Conservation (phyloP, 2,797 vertebrate species). For the Neomorphus geoffroyi region DNA sequence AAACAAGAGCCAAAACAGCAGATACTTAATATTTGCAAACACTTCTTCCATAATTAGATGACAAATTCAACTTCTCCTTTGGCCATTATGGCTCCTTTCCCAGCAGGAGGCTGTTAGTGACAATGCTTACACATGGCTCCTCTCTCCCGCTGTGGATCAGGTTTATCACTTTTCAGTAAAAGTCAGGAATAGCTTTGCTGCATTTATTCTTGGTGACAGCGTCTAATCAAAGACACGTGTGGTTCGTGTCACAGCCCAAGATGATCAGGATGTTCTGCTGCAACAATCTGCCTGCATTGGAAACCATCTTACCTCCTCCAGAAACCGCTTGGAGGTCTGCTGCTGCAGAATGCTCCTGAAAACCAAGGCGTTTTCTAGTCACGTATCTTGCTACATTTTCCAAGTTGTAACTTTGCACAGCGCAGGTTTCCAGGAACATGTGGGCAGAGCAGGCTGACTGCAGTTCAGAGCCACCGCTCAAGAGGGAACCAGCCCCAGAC, state of each 20-base stretch:
- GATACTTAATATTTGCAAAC: neutral
- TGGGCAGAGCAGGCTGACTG: neutral
- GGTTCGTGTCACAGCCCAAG: neutral
- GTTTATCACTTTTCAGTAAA: neutral
- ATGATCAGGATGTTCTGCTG: neutral
- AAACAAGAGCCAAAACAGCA: neutral
- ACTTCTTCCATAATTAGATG: neutral
- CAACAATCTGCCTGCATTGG: neutral
- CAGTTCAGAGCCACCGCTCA: accelerated
- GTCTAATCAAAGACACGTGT: neutral
- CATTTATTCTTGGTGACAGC: neutral
- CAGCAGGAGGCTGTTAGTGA: neutral
- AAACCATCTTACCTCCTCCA: neutral
- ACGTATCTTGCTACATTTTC: neutral
- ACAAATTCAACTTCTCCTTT: constrained; percentile 2
- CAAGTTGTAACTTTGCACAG: neutral
- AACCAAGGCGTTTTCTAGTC: neutral
- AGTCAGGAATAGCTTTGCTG: neutral
- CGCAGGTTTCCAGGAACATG: accelerated
- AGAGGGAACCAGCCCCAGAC: neutral
- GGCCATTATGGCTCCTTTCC: neutral
- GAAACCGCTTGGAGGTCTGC: neutral
- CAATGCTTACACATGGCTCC: neutral
- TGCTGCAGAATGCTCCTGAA: neutral
- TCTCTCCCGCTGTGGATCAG: neutral